phyloP scores from a whole-genome alignment of 1,140 invertebrate species.

The Maconellicoccus hirsutus region DNA sequence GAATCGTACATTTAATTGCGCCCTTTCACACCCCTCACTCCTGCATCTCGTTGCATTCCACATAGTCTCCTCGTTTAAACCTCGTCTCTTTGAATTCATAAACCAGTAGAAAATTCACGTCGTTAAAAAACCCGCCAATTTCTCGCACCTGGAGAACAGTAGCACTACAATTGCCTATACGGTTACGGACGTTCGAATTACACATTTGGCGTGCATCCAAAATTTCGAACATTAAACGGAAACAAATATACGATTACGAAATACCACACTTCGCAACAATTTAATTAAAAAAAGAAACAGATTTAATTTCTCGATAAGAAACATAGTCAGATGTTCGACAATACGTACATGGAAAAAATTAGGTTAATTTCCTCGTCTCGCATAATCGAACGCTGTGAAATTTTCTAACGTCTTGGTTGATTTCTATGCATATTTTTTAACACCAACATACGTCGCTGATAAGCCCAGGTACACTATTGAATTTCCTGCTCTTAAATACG shows the following conservation, averaged over 20 bases:
- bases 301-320: background rate
- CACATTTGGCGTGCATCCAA: background rate
- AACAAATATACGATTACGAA: constrained; percentile 9
- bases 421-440: too few species aligned
- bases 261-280: background rate
- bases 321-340: background rate
- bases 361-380: background rate
- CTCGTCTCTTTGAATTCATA: too few species aligned
- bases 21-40: too few species aligned
- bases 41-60: too few species aligned
- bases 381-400: background rate
- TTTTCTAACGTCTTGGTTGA: background rate
- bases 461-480: too few species aligned
- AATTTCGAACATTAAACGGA: constrained; percentile 9
- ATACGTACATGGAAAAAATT: background rate
- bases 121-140: too few species aligned
- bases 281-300: constrained; percentile 4
- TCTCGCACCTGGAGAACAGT: constrained; percentile 5
- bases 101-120: too few species aligned
- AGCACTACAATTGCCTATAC: background rate
- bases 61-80: too few species aligned
- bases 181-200: background rate
- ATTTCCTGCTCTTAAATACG: background rate
- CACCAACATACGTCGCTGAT: too few species aligned
- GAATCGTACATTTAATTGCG: too few species aligned